phyloP scores from a whole-genome alignment of 2,888 invertebrate species.

The Pheosia tremula region DNA sequence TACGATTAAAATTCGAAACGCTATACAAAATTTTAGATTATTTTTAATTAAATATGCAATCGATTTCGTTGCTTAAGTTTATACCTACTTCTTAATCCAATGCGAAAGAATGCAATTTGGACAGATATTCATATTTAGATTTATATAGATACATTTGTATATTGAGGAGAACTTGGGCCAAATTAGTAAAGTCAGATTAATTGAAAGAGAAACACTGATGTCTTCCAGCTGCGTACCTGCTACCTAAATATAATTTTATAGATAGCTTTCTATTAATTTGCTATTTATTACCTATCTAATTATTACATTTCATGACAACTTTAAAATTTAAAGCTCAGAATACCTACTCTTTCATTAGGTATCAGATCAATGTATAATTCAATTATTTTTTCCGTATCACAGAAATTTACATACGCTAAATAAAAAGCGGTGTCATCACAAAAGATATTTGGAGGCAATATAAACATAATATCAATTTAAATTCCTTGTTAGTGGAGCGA shows the following conservation, averaged over 20 bases:
- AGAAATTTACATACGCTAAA: slow-evolving; percentile 84
- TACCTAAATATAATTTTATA: too few species aligned
- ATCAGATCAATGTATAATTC: slow-evolving; percentile 78
- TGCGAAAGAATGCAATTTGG: background rate
- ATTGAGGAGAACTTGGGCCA: too few species aligned
- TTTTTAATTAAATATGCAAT: slow-evolving; percentile 31
- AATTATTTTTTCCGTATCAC: slow-evolving; percentile 81
- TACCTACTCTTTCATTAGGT: slow-evolving; percentile 66
- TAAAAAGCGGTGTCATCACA: slow-evolving; percentile 85
- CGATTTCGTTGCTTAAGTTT: slow-evolving; percentile 16
- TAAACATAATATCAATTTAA: slow-evolving; percentile 85
- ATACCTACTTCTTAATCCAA: slow-evolving; percentile 14
- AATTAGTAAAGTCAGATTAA: too few species aligned
- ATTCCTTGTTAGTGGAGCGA: slow-evolving; percentile 84
- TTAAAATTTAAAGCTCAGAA: slow-evolving; percentile 58
- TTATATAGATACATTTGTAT: too few species aligned
- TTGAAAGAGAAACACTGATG: too few species aligned
- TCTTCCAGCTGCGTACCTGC: too few species aligned
- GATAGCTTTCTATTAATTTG: too few species aligned
- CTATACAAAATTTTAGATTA: slow-evolving; percentile 25
- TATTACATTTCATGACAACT: background rate
- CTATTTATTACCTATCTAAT: too few species aligned
- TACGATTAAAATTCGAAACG: slow-evolving; percentile 23
- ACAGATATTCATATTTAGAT: too few species aligned
- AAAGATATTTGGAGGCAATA: slow-evolving; percentile 85